A percentile compares a stretch with the other conserved stretches of the same genome.
Evolutionary conservation across 2,113 vertebrate genomes (phyloP).

Genomic region (Mungos mungo): DNA sequence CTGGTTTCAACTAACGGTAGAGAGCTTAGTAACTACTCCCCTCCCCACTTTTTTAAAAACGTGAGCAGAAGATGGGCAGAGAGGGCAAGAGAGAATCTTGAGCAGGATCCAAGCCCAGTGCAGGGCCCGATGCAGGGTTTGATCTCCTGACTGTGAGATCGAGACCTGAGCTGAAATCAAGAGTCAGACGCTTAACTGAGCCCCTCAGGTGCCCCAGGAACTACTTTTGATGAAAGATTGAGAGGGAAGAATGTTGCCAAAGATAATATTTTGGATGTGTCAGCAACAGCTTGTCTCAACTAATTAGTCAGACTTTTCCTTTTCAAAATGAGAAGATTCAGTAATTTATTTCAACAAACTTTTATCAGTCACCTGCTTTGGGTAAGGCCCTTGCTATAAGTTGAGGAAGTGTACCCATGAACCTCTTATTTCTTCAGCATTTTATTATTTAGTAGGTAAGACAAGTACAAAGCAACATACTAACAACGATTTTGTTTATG

Average conservation of each 20-base stretch:
- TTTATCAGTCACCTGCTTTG: background rate
- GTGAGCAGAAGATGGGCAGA: too few species aligned
- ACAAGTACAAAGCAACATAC: background rate
- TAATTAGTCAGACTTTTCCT: background rate
- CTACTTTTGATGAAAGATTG: background rate
- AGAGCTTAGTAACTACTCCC: background rate
- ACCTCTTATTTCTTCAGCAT: background rate
- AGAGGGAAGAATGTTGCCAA: background rate
- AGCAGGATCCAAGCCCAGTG: too few species aligned
- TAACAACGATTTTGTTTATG: background rate
- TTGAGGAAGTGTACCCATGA: background rate
- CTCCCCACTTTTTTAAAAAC: too few species aligned
- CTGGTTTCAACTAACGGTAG: background rate
- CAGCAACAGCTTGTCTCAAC: background rate
- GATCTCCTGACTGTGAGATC: too few species aligned
- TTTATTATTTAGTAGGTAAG: background rate
- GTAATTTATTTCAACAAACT: background rate
- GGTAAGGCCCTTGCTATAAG: background rate
- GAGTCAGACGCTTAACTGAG: too few species aligned
- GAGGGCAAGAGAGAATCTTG: too few species aligned
- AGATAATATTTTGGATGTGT: background rate
- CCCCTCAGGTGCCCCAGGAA: background rate
- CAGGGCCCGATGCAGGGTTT: too few species aligned
- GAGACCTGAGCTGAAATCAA: too few species aligned
- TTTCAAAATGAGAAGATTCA: background rate